Percentiles rank a stretch among this genome's conserved stretches.
phyloP scores from a whole-genome alignment of 2,113 vertebrate species.

The Ceyx melanurus region DNA sequence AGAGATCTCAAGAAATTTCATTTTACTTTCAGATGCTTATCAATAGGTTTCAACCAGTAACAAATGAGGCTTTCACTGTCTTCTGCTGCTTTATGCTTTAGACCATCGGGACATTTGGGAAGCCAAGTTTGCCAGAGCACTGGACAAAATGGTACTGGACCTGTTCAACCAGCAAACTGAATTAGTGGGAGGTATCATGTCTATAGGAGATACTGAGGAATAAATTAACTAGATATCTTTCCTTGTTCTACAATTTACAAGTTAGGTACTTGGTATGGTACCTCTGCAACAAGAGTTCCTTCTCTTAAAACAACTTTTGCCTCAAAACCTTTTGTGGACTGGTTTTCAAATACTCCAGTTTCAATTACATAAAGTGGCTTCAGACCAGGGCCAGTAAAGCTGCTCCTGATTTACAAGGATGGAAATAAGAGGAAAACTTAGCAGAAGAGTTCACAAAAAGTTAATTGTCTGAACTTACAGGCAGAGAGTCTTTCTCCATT shows the following conservation, averaged over 20 bases:
- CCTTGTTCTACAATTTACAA: background rate
- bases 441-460: conserved; percentile 28
- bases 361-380: background rate
- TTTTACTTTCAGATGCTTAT: background rate
- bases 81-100: background rate
- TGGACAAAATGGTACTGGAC: background rate
- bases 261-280: background rate
- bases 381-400: background rate
- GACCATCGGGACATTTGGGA: background rate
- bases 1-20: background rate
- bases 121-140: background rate
- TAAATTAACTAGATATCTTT: background rate
- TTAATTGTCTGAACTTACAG: conserved; percentile 30
- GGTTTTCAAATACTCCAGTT: background rate
- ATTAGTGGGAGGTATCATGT: background rate
- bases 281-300: background rate
- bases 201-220: background rate
- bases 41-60: background rate
- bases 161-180: background rate
- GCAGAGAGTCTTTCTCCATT: background rate
- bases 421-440: background rate
- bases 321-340: background rate
- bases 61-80: background rate
- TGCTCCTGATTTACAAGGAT: background rate
- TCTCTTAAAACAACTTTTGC: background rate